Percentiles rank a stretch among this genome's conserved stretches.
These are phyloP conservation scores for Salvator merianae DNA, from an alignment of 2,113 vertebrate genomes.

Conservation along the genomic window DNA sequence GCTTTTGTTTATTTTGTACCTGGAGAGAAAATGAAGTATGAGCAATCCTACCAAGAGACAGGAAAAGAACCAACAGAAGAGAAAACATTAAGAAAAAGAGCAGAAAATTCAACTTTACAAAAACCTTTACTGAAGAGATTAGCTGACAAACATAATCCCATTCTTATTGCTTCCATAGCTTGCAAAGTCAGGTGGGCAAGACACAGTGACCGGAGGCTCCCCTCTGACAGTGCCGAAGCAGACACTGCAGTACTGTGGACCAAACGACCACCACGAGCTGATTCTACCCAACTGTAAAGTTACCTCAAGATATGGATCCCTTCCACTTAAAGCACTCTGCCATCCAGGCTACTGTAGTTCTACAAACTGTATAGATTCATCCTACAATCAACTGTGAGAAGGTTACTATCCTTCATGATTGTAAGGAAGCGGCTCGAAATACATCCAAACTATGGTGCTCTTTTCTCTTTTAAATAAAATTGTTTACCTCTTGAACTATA, in stretches of 20 bases:
- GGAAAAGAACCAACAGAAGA: not conserved
- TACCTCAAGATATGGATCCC: not conserved
- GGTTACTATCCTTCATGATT: not conserved
- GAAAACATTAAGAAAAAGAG: not conserved
- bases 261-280: too few species aligned
- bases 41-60: not conserved
- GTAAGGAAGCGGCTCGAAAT: not conserved
- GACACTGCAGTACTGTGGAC: too few species aligned
- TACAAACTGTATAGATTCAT: not conserved
- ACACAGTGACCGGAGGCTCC: too few species aligned
- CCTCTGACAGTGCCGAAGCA: too few species aligned
- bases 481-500: not conserved
- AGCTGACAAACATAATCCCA: not conserved
- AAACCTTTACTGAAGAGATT: not conserved
- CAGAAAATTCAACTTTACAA: not conserved
- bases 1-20: slow-evolving; percentile 89
- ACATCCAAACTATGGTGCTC: not conserved
- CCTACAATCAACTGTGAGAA: not conserved
- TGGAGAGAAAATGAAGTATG: slow-evolving; percentile 52
- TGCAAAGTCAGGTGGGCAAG: too few species aligned
- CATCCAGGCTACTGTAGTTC: not conserved
- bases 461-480: not conserved
- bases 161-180: too few species aligned
- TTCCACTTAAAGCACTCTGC: not conserved
- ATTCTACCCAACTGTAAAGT: too few species aligned